Percentiles rank a stretch among this genome's conserved stretches.
Evolutionary conservation across 1,140 invertebrate species (phyloP).

Genomic region (Drosophila funebris): DNA sequence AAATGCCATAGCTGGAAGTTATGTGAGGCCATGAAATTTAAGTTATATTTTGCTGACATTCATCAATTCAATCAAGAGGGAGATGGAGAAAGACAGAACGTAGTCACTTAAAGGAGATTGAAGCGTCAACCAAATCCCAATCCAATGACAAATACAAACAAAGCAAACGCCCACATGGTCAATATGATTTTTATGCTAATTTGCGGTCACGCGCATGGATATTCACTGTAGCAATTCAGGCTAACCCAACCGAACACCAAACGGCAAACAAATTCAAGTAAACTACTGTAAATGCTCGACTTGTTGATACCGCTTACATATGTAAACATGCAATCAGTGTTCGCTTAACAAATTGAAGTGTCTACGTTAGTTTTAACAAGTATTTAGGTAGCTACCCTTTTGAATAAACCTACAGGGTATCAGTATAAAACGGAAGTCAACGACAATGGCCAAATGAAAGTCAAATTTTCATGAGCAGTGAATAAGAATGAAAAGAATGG

Average conservation of each 20-base stretch:
- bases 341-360: no score
- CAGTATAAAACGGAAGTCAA: constrained; percentile 4
- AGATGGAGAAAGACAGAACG: not conserved
- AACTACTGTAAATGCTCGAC: not conserved
- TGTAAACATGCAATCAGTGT: no score
- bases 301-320: not conserved
- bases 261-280: not conserved
- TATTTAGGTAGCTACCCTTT: not conserved
- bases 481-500: not conserved
- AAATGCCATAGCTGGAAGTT: not conserved
- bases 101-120: not conserved
- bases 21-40: not conserved
- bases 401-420: not conserved
- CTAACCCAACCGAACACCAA: constrained; percentile 21
- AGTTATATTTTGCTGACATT: not conserved
- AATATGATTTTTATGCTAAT: constrained; percentile 82
- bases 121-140: constrained; percentile 7
- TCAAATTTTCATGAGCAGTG: constrained; percentile 52
- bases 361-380: no score
- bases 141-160: not conserved
- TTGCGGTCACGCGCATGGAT: constrained; percentile 69
- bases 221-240: constrained; percentile 43
- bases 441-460: constrained; percentile 43
- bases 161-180: constrained; percentile 51
- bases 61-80: not conserved